Evolutionary conservation across 2,113 vertebrate species (phyloP), one percentile per base, ranked within the genome.

Genomic region (Xiphias gladius): DNA sequence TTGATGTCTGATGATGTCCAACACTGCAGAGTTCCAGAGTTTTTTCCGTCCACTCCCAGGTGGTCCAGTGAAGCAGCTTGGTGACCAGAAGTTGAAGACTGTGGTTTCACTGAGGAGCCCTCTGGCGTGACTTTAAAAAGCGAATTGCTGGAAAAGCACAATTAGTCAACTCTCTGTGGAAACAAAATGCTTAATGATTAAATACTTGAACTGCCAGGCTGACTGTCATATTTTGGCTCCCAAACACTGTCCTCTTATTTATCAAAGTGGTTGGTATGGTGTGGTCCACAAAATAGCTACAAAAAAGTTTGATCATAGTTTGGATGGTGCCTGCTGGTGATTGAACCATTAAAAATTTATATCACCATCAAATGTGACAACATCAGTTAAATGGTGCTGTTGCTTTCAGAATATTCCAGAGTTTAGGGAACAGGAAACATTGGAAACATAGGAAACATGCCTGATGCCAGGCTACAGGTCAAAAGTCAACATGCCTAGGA

Each of bases 401-500:
- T 0, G 10, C 0, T 52, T 39, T 24, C n/a, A 4, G 50, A 46
- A 28, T 17, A 74, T 48, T 59, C 55, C n/a, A 73, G 22, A n/a
- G n/a, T 58, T 85, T 10, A 16, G 2, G 4, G 54, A 72, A 80
- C 32, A 58, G 63, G 37, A 73, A 54, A 59, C 62, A 11, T 6
- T 24, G 5, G 26, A 50, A 69, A 30, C 19, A 64, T 8, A 11
- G 9, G 30, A 66, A 64, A 73, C 13, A 12, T 70, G 41, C 1
- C 2, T 24, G 28, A 19, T 50, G 63, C 54, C 1, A 20, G 39
- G 73, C 32, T 19, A 2, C 9, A 32, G 24, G 63, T 84, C 77
- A 86, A 65, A 83, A 84, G 37, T 88, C 54, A 76, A 54, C 26
- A 80, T 76, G 10, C 64, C 46, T 0, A 11, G 32, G 28, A 87